Base-by-base conservation (phyloP, 1,140 invertebrate genomes). In the Eumaeus atala region DNA sequence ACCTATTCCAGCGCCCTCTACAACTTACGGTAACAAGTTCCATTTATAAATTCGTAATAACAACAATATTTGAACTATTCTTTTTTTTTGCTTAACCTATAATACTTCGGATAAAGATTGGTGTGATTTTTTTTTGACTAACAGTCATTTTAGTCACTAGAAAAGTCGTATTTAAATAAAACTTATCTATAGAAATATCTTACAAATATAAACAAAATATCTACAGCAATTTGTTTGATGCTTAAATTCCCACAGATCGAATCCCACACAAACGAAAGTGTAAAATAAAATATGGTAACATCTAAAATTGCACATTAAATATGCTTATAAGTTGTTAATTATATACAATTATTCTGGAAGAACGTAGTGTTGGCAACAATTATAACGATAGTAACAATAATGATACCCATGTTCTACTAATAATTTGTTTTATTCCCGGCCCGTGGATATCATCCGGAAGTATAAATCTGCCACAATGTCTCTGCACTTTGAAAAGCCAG, bases 41-140 rank as follows among this genome's bases (percentile, higher is more conserved):
- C 69, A 73, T 71, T 67, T 68, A 75, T 81, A 84, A 81, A 82
- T 84, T 83, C 78, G 76, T 77, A 69, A 76, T 72, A 74, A 67
- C 70, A 75, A 72, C 64, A 72, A 53, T 70, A 34, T 75, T 65
- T 58, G 37, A 40, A 66, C 65, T 65, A 63, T 28, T 28, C n/a
- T n/a, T 16, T 44, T 16, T 16, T 44, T 68, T 67, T 54, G 68
- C 72, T 74, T 74, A 82, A 54, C 59, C 71, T 73, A 78, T 74
- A 80, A 77, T 78, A 77, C 74, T 78, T 72, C 66, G 47, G 66
- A 70, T 65, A 65, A 67, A 66, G 52, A 28, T 53, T 64, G 12
- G 40, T 14, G 40, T 44, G 40, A 44, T 44, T 44, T 17, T 33
- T 40, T 52, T 28, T 52, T 28, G 40, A 52, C 38, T 40, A 52